Conservation (phyloP, 2,888 invertebrate species). For the Alentia gelatinosa region DNA sequence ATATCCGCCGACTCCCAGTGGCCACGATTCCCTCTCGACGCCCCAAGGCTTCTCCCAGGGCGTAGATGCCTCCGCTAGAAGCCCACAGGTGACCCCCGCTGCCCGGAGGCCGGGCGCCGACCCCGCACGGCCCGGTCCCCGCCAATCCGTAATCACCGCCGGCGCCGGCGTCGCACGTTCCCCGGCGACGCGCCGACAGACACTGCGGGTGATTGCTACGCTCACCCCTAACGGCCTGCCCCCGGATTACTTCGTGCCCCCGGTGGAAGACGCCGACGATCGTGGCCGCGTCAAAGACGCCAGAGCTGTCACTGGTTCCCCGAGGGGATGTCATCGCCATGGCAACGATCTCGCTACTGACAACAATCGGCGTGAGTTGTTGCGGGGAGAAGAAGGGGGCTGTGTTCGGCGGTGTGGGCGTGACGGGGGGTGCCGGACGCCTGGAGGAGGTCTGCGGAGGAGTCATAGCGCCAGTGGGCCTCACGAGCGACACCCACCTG, state of each 20-base stretch:
- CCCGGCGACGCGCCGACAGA: background rate
- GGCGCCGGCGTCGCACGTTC: background rate
- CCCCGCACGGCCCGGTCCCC: background rate
- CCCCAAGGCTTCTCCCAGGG: background rate
- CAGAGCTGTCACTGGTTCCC: background rate
- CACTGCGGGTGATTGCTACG: constrained; percentile 17
- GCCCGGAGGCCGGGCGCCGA: background rate
- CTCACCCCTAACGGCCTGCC: constrained; percentile 26
- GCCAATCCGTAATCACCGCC: no score
- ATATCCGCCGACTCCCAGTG: background rate
- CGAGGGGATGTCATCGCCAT: background rate
- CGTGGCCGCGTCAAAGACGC: background rate
- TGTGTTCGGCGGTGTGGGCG: background rate
- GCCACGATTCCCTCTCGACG: background rate
- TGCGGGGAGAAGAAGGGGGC: background rate
- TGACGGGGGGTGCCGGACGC: background rate
- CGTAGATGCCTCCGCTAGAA: background rate
- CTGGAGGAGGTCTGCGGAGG: background rate
- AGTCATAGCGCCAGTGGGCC: background rate
- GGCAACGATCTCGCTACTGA: background rate
- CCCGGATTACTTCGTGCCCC: constrained; percentile 5
- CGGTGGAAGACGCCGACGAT: background rate
- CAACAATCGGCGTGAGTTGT: background rate
- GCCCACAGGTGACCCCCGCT: background rate
- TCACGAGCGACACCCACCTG: background rate